phyloP scores from a whole-genome alignment of 2,888 invertebrate species.

The Sylvicola cinctus region DNA sequence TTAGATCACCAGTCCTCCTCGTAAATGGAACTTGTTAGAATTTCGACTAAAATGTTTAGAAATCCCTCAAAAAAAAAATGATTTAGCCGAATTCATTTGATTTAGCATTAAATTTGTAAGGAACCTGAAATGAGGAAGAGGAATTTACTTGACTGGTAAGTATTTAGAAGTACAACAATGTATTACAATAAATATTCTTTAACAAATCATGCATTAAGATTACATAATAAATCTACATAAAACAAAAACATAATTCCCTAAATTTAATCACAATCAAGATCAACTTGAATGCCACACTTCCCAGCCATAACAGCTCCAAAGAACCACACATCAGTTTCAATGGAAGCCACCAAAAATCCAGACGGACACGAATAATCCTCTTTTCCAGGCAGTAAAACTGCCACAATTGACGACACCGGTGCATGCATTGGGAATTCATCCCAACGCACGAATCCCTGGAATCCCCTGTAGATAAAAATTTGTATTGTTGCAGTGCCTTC shows the following conservation, averaged over 20 bases:
- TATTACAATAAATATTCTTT: too few species aligned
- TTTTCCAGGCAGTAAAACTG: conserved; percentile 9
- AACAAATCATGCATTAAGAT: too few species aligned
- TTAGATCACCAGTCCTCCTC: too few species aligned
- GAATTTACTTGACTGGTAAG: too few species aligned
- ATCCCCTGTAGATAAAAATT: conserved; percentile 16
- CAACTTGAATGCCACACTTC: conserved; percentile 4
- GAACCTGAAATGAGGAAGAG: too few species aligned
- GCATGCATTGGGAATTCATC: conserved; percentile 10
- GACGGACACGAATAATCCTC: conserved; percentile 8
- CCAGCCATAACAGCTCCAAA: conserved; percentile 15
- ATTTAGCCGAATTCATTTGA: too few species aligned
- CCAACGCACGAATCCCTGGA: conserved; percentile 21
- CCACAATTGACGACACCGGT: conserved; percentile 9
- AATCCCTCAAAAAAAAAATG: too few species aligned
- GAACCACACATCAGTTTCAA: conserved; percentile 12
- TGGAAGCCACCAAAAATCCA: conserved; percentile 11
- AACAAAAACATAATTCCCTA: background rate
- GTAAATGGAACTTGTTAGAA: too few species aligned
- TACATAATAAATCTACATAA: too few species aligned
- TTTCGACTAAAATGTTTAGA: too few species aligned
- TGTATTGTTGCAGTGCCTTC: conserved; percentile 16
- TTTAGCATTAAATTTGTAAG: too few species aligned
- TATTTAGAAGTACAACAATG: too few species aligned
- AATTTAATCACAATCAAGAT: conserved; percentile 1